These are phyloP conservation scores for Pristionchus mayeri DNA, from an alignment of 2,888 invertebrate species.

Conservation along the genomic window DNA sequence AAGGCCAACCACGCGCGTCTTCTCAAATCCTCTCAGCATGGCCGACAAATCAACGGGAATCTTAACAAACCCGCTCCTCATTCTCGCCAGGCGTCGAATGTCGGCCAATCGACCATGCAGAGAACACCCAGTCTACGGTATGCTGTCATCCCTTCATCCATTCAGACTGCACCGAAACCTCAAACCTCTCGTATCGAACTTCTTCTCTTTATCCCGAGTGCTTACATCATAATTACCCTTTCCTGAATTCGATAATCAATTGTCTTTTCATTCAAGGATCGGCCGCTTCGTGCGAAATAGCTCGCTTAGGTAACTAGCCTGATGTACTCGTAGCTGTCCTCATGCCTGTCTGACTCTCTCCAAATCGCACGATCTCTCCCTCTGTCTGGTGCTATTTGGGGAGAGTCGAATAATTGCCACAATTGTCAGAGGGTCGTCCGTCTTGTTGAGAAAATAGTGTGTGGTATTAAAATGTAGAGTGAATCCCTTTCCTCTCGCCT, in stretches of 20 bases:
- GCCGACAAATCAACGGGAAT: slow-evolving; percentile 22
- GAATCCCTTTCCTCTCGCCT: background rate
- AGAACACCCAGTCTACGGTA: slow-evolving; percentile 40
- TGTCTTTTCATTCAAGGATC: slow-evolving; percentile 30
- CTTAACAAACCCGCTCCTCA: background rate
- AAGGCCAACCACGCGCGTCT: slow-evolving; percentile 68
- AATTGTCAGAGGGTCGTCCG: no score
- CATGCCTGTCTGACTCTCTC: no score
- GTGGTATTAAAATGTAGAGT: no score
- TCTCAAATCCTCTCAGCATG: slow-evolving; percentile 60
- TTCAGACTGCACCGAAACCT: no score
- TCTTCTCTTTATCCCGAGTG: background rate
- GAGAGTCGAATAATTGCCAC: no score
- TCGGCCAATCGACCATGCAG: background rate
- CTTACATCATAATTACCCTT: background rate
- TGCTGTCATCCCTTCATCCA: background rate
- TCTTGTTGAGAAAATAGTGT: no score
- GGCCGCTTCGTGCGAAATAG: slow-evolving; percentile 45
- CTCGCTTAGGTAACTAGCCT: slow-evolving; percentile 49
- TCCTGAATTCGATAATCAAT: background rate
- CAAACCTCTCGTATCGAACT: no score
- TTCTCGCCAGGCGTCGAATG: background rate
- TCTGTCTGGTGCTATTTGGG: no score
- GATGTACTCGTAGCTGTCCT: no score
- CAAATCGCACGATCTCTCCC: no score